Conservation (phyloP, 2,888 invertebrate genomes). For the Dryobota labecula region DNA sequence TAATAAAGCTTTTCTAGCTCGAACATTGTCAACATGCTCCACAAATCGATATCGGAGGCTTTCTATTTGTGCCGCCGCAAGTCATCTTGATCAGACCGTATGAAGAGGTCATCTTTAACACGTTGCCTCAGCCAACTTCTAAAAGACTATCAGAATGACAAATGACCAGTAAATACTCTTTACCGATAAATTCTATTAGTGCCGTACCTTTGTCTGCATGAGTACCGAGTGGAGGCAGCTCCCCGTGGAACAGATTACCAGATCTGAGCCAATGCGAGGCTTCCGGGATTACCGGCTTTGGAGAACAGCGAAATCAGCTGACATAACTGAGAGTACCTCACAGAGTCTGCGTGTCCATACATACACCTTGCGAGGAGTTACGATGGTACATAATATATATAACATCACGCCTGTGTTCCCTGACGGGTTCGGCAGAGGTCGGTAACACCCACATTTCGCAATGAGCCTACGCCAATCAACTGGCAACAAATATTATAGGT, state of each 20-base stretch:
- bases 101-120: neutral
- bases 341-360: neutral
- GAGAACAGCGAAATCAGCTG: slow-evolving; percentile 34
- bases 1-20: neutral
- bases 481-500: neutral
- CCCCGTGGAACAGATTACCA: slow-evolving; percentile 46
- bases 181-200: slow-evolving; percentile 12
- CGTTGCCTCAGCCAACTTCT: neutral
- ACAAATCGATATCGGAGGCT: too few species aligned
- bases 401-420: too few species aligned
- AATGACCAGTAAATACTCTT: neutral
- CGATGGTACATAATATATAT: neutral
- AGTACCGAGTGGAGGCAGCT: neutral
- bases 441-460: neutral
- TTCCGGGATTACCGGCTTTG: slow-evolving; percentile 41
- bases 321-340: slow-evolving; percentile 9
- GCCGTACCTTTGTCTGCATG: slow-evolving; percentile 9
- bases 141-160: slow-evolving; percentile 4
- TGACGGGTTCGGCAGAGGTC: neutral
- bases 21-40: neutral
- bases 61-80: neutral
- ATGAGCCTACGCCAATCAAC: neutral
- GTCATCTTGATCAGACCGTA: too few species aligned
- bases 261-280: slow-evolving; percentile 28
- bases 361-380: too few species aligned